Conservation (phyloP, 23 tunicate species). For the Halocynthia roretzi region DNA sequence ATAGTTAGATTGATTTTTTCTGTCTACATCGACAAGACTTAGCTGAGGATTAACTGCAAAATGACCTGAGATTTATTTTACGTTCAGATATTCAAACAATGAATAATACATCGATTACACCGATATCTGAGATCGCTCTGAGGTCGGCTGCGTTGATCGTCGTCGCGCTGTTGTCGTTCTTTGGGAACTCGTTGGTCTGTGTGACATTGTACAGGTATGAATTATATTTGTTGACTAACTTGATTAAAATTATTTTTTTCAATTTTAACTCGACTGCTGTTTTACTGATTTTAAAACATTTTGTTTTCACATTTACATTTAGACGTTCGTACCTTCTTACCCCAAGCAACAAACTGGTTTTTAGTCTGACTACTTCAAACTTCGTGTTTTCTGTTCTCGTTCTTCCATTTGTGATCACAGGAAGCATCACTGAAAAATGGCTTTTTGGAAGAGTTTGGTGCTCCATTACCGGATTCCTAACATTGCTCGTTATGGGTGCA, state of each 20-base stretch:
- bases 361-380: constrained; percentile 50
- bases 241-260: not conserved
- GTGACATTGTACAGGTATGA: constrained; percentile 24
- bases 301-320: constrained; percentile 1
- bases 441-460: constrained; percentile 53
- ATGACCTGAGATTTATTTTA: too few relatives aligned
- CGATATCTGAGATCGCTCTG: constrained; percentile 13
- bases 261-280: not conserved
- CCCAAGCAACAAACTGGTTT: constrained; percentile 66
- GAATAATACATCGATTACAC: constrained; percentile 16
- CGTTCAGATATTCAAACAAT: not conserved
- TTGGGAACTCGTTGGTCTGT: constrained; percentile 25
- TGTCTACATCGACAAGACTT: too few relatives aligned
- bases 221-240: not conserved
- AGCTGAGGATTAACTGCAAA: too few relatives aligned
- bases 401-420: constrained; percentile 35
- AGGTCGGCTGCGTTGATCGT: constrained; percentile 8
- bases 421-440: constrained; percentile 38
- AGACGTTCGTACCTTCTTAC: constrained; percentile 56
- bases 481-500: constrained; percentile 26
- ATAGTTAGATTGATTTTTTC: too few relatives aligned
- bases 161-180: constrained; percentile 20
- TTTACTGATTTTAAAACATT: not conserved
- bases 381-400: constrained; percentile 37
- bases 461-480: constrained; percentile 40